Conservation (phyloP, 2,797 vertebrate genomes). For the Sarcoramphus papa region DNA sequence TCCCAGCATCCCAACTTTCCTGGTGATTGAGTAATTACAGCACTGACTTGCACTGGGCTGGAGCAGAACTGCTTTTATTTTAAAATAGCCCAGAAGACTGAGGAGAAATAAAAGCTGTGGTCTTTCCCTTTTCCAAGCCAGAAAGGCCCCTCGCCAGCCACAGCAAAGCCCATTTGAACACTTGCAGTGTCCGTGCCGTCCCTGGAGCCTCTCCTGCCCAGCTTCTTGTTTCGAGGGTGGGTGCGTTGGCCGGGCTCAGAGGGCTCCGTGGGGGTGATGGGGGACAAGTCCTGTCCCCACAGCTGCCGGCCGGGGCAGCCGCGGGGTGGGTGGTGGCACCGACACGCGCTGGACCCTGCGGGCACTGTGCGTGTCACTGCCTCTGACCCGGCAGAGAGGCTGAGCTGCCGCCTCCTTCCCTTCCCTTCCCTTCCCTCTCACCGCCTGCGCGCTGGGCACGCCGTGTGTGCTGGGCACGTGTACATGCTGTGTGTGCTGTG, state of each 20-base stretch:
- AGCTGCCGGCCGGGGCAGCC: fast-evolving
- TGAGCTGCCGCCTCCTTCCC: background rate
- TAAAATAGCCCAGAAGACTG: background rate
- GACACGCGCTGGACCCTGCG: no score
- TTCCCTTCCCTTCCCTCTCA: background rate
- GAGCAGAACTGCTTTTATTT: background rate
- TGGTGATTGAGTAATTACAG: background rate
- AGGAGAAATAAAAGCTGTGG: background rate
- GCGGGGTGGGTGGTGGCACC: no score
- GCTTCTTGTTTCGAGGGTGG: no score
- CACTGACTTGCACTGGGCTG: background rate
- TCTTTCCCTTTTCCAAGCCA: background rate
- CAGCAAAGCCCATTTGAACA: background rate
- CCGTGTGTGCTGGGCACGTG: no score
- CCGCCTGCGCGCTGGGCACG: background rate
- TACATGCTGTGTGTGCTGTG: no score
- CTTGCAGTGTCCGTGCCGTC: fast-evolving
- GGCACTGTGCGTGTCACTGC: background rate
- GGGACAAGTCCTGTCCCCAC: background rate
- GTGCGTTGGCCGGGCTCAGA: background rate
- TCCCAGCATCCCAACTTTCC: background rate
- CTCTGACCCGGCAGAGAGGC: background rate
- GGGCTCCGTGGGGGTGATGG: background rate
- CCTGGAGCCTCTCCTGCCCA: background rate
- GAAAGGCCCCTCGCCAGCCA: background rate